Conservation (phyloP, 2,113 vertebrate genomes). For the Nanorana parkeri region DNA sequence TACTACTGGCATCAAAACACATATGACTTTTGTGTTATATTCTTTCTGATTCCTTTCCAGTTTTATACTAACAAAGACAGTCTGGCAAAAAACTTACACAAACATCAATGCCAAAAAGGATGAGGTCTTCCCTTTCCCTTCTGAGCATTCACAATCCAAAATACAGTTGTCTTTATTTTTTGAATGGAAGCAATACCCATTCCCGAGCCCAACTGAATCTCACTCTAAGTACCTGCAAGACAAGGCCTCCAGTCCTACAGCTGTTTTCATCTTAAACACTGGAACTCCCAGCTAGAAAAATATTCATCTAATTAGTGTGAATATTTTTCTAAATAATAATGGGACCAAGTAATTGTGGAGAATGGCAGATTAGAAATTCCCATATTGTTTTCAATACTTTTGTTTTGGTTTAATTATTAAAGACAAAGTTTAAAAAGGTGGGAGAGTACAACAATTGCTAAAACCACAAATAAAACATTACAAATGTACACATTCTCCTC, state of each 20-base stretch:
- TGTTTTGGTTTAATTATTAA: too few relatives aligned
- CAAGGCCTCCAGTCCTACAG: background rate
- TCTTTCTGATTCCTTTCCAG: background rate
- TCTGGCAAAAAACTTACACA: background rate
- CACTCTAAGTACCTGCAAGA: constrained; percentile 1
- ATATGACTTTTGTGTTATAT: background rate
- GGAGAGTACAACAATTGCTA: too few relatives aligned
- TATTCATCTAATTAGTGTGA: background rate
- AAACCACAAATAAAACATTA: too few relatives aligned
- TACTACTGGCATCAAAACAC: background rate
- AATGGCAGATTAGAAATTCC: background rate
- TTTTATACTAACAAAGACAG: background rate
- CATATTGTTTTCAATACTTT: too few relatives aligned
- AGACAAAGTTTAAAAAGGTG: too few relatives aligned
- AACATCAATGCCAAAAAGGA: background rate
- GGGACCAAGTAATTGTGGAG: background rate
- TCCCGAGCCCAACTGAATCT: background rate
- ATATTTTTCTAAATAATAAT: background rate
- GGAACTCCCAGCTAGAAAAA: background rate
- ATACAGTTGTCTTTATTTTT: background rate
- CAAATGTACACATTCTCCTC: too few relatives aligned
- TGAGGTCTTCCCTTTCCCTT: background rate
- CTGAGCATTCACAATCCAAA: background rate
- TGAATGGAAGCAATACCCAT: background rate
- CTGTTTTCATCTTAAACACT: constrained; percentile 12